Evolutionary conservation across 2,888 invertebrate species (phyloP).

Genomic region (Microctonus aethiopoides): DNA sequence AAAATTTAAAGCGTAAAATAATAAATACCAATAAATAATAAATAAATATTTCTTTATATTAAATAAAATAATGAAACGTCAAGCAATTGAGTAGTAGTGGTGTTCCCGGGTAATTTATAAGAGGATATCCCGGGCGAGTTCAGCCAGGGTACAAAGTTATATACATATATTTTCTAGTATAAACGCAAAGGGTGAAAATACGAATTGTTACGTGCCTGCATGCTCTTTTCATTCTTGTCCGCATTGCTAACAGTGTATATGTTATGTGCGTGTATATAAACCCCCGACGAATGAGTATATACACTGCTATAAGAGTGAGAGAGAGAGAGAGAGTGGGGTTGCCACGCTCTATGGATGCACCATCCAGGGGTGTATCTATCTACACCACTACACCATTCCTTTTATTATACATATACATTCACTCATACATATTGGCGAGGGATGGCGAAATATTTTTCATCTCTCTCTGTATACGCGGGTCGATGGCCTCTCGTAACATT

Average conservation of each 20-base stretch:
- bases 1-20: neutral
- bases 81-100: slow-evolving; percentile 46
- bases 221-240: slow-evolving; percentile 12
- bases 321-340: no score
- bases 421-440: neutral
- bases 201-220: slow-evolving; percentile 35
- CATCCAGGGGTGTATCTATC: slow-evolving; percentile 62
- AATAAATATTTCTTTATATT: neutral
- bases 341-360: slow-evolving; percentile 38
- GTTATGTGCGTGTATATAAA: neutral
- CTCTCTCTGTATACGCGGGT: slow-evolving; percentile 49
- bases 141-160: slow-evolving; percentile 22
- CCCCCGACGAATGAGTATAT: neutral
- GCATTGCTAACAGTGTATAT: neutral
- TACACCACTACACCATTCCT: slow-evolving; percentile 52
- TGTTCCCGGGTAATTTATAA: slow-evolving; percentile 59
- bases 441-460: slow-evolving; percentile 44
- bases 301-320: no score
- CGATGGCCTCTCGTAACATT: slow-evolving; percentile 67
- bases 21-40: neutral
- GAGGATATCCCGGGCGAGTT: slow-evolving; percentile 42
- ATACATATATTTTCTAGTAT: neutral
- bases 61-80: slow-evolving; percentile 45
- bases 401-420: no score
- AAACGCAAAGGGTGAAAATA: slow-evolving; percentile 29